Evolutionary conservation across 2,113 vertebrate species (phyloP).

Genomic region (Riparia riparia): DNA sequence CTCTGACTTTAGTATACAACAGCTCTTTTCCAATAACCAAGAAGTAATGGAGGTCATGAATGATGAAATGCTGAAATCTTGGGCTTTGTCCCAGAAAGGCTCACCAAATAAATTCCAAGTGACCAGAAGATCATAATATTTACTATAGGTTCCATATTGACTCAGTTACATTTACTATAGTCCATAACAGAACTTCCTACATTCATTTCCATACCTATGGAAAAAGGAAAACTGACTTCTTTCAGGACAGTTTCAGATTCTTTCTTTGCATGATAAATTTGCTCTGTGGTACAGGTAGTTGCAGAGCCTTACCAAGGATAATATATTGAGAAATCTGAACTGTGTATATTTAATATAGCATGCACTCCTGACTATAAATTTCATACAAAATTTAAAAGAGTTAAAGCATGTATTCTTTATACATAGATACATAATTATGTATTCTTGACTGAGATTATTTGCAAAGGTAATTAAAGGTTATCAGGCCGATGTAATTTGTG

Average conservation of each 20-base stretch:
- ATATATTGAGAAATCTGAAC: neutral
- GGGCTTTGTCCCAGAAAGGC: neutral
- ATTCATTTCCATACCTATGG: neutral
- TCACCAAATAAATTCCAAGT: neutral
- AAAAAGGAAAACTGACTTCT: neutral
- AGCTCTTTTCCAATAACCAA: neutral
- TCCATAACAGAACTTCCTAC: neutral
- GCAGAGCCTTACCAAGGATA: neutral
- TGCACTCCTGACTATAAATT: neutral
- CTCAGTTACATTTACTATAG: neutral
- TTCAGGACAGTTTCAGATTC: neutral
- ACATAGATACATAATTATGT: neutral
- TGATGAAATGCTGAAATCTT: neutral
- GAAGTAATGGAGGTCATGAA: rapidly evolving
- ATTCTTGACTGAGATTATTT: neutral
- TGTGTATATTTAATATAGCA: neutral
- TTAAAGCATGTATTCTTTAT: neutral
- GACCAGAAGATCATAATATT: neutral
- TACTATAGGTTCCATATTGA: neutral
- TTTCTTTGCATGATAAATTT: neutral
- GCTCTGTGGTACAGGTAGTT: neutral
- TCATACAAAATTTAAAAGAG: neutral
- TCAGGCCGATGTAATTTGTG: neutral
- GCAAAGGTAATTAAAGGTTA: neutral
- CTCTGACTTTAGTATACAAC: neutral